phyloP scores from a whole-genome alignment of 2,797 vertebrate genomes.

The Propithecus deckenii region DNA sequence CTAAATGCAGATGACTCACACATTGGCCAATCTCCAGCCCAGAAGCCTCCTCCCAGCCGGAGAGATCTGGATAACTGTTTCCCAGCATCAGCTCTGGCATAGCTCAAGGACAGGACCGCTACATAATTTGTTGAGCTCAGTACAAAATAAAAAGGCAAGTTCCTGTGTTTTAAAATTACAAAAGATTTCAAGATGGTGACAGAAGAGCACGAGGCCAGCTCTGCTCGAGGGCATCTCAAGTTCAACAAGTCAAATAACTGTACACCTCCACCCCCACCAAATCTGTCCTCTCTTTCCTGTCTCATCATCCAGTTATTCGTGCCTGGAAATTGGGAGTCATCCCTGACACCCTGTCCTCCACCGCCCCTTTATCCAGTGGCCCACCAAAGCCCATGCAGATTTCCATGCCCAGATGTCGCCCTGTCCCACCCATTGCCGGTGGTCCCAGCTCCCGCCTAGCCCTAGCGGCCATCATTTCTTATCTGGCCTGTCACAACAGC shows the following conservation, averaged over 20 bases:
- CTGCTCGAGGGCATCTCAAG: neutral
- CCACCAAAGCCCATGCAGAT: neutral
- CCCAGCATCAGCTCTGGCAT: neutral
- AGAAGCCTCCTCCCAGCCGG: accelerated
- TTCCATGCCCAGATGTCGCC: neutral
- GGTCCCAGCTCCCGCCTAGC: neutral
- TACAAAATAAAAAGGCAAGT: neutral
- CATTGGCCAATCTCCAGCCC: neutral
- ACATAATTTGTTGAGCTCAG: neutral
- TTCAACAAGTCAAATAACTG: neutral
- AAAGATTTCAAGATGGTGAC: neutral
- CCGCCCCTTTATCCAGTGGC: neutral
- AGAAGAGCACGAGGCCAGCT: neutral
- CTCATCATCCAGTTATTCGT: neutral
- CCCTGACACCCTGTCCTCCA: too few species aligned
- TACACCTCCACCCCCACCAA: neutral
- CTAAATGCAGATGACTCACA: neutral
- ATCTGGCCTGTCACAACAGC: neutral
- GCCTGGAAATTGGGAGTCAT: neutral
- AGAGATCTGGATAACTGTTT: neutral
- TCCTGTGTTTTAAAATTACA: neutral
- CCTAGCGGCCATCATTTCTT: neutral
- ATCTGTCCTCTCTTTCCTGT: neutral
- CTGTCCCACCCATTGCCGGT: neutral
- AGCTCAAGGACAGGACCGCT: neutral